phyloP scores from a whole-genome alignment of 2,113 vertebrate species.

The Prolemur simus region DNA sequence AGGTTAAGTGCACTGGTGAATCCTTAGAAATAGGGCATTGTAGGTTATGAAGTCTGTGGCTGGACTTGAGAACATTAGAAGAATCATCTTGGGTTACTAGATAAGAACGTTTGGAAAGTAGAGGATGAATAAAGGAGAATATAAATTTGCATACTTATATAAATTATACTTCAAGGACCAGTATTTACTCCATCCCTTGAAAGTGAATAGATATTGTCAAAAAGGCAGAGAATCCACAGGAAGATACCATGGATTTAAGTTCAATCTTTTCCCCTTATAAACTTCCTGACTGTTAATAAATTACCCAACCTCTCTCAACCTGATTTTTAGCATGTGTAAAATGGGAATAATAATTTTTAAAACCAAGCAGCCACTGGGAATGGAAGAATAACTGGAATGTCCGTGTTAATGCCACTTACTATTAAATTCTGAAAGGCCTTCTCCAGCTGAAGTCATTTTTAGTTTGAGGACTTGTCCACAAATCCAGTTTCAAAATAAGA shows the following conservation, averaged over 20 bases:
- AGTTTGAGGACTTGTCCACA: neutral
- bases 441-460: neutral
- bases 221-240: neutral
- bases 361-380: neutral
- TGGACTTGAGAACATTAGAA: neutral
- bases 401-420: neutral
- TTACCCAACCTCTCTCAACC: neutral
- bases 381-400: neutral
- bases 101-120: neutral
- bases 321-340: neutral
- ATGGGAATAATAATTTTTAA: neutral
- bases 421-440: neutral
- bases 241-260: neutral
- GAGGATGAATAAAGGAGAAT: neutral
- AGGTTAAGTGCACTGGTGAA: neutral
- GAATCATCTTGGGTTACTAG: neutral
- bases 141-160: neutral
- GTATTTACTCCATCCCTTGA: neutral
- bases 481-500: neutral
- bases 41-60: neutral
- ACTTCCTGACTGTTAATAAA: neutral
- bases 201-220: neutral
- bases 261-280: neutral
- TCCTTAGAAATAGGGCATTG: neutral
- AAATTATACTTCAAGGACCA: neutral